Evolutionary conservation across 1,140 invertebrate genomes (phyloP).

Genomic region (Lepeophtheirus salmonis): DNA sequence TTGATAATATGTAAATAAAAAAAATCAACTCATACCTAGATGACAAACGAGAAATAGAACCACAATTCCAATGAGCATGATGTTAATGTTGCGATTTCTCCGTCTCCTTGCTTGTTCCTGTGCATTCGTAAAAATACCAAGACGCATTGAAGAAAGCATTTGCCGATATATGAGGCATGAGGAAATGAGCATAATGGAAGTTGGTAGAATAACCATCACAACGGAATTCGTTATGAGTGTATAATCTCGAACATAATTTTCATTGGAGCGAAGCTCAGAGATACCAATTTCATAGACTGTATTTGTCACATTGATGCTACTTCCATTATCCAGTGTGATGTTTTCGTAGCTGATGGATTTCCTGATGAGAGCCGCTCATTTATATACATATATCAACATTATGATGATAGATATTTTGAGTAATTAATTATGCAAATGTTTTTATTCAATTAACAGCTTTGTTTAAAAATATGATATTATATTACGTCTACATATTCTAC

Average conservation of each 20-base stretch:
- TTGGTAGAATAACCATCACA: conserved; percentile 6
- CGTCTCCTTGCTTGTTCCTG: conserved; percentile 3
- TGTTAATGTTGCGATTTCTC: conserved; percentile 6
- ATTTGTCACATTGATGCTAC: not conserved
- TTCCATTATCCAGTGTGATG: not conserved
- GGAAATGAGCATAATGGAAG: conserved; percentile 4
- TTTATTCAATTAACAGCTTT: no score
- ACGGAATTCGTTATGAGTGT: conserved; percentile 1
- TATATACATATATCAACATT: no score
- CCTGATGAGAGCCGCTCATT: no score
- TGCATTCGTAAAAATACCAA: not conserved
- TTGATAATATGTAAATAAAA: no score
- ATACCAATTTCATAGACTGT: not conserved
- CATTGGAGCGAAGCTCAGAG: conserved; percentile 5
- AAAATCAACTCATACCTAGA: not conserved
- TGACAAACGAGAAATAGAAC: conserved; percentile 10
- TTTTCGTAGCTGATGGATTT: not conserved
- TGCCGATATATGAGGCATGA: not conserved
- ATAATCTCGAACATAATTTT: conserved; percentile 13
- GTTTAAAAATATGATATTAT: no score
- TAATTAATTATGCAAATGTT: no score
- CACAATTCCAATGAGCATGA: conserved; percentile 12
- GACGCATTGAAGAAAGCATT: not conserved
- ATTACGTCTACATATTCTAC: no score
- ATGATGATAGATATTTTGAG: no score